Evolutionary conservation across 2,113 vertebrate genomes (phyloP), one percentile per base, ranked within the genome.

Genomic region (Scalopus aquaticus): DNA sequence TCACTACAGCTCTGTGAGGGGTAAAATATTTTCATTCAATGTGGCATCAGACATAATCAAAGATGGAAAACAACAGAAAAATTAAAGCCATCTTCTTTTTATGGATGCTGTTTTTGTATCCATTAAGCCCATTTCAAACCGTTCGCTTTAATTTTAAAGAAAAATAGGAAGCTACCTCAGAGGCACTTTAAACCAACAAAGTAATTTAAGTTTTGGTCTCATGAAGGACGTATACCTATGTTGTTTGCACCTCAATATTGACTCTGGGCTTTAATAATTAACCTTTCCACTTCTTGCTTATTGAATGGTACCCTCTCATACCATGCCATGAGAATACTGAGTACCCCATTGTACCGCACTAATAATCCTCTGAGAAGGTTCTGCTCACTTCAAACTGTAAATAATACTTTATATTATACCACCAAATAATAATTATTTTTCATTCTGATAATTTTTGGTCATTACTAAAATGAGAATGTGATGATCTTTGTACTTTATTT

Each of bases 271-370:
- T 88, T 94, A 82, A 85, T 82, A 51, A 81, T 67, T 76, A 95
- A 94, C 49, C 58, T 95, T 96, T 96, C 24, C 56, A 83, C 44
- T 91, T 95, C 42, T 87, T 37, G 12, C 49, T 91, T 93, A 82
- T n/a, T 49, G 46, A 95, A 86, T 62, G 9, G 11, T 30, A 73
- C 81, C 85, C 42, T 91, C 32, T 60, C 51, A 64, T 60, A 82
- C 35, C 3, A 60, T n/a, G 12, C 16, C 32, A 10, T 22, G 85
- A 74, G 16, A 90, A 92, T 62, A 80, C 20, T 22, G 35, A 95
- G 32, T 28, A 76, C 44, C 17, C 49, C 49, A 51, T 17, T 16
- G 3, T 51, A 13, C 15, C 49, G 3, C 49, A 51, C 49, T 51
- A 51, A 51, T 51, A 5, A 51, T 51, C 17, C 3, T 51, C 15